Evolutionary conservation across 2,113 vertebrate species (phyloP), one percentile per base, ranked within the genome.

Genomic region (Synchiropus splendidus): DNA sequence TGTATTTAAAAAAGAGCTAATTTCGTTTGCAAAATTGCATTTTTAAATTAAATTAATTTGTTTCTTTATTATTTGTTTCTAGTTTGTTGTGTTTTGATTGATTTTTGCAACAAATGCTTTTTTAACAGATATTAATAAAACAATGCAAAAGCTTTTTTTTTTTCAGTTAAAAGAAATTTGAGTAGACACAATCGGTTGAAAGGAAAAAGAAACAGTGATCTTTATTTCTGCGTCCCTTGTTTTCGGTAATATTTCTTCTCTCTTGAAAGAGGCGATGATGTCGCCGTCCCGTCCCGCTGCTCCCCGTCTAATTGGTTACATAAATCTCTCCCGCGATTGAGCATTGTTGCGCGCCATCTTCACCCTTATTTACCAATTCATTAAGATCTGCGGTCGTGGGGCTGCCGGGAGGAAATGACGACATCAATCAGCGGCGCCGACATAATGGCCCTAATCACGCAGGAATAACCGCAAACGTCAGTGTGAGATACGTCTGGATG

Each of bases 361-460:
- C 92, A 86, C 93, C 94, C 94, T 98, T 99, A 99, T 99, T 99
- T 99, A 99, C 95, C 95, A 99, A 99, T 97, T 98, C 95, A 99
- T 99, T 99, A 99, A 97, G 95, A 98, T 96, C 49, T 64, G 98
- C 97, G 91, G 95, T 97, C 94, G 95, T 93, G 93, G 93, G 92
- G 94, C 49, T 53, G 89, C 89, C 86, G 89, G 90, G 87, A 88
- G 90, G 89, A 39, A 95, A 98, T 97, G 93, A 96, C 92, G 91
- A 97, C 95, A 99, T 99, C 94, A 98, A 99, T 99, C 95, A 99
- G 80, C 79, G 89, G 16, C 79, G 77, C 86, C 87, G 91, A 92
- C 92, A 92, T 97, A 97, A 98, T 97, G 92, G 93, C 91, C 92
- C 92, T 97, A 98, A 98, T 98, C 94, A 97, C 89, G 87, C 90